Percentiles rank a stretch among this genome's conserved stretches.
Conservation (phyloP, 1,140 invertebrate genomes). For the Drosophila busckii region DNA sequence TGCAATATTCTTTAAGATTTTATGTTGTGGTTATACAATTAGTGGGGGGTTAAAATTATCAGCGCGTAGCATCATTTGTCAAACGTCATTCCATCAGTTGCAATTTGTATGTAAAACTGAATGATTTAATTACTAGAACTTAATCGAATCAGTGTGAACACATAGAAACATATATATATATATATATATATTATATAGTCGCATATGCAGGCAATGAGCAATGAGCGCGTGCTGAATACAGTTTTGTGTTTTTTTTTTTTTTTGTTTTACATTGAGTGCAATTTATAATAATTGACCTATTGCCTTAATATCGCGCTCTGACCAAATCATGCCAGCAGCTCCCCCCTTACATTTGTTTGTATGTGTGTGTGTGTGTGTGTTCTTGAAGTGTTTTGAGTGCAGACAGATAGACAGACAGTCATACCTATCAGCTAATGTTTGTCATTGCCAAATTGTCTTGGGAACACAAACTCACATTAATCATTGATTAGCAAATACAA, state of each 20-base stretch:
- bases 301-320: conserved; percentile 76
- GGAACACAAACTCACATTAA: too few relatives aligned
- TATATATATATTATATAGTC: not conserved
- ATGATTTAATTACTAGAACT: conserved; percentile 64
- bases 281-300: conserved; percentile 78
- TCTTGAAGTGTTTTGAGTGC: too few relatives aligned
- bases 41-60: conserved; percentile 11
- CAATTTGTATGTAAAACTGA: conserved; percentile 47
- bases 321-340: conserved; percentile 57
- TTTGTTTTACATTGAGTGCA: conserved; percentile 75
- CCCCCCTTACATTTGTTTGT: conserved; percentile 14
- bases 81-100: conserved; percentile 39
- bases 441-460: too few relatives aligned
- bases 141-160: conserved; percentile 63
- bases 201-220: conserved; percentile 15
- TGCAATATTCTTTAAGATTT: conserved; percentile 1
- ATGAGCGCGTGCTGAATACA: conserved; percentile 28
- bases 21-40: conserved; percentile 26
- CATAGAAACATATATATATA: not conserved
- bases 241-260: conserved; percentile 49
- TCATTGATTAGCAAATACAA: too few relatives aligned
- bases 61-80: conserved; percentile 28
- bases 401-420: too few relatives aligned
- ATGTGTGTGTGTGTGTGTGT: conserved; percentile 2
- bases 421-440: too few relatives aligned